These are phyloP conservation scores for Acronicta alni DNA, from an alignment of 2,888 invertebrate species.

Conservation along the genomic window DNA sequence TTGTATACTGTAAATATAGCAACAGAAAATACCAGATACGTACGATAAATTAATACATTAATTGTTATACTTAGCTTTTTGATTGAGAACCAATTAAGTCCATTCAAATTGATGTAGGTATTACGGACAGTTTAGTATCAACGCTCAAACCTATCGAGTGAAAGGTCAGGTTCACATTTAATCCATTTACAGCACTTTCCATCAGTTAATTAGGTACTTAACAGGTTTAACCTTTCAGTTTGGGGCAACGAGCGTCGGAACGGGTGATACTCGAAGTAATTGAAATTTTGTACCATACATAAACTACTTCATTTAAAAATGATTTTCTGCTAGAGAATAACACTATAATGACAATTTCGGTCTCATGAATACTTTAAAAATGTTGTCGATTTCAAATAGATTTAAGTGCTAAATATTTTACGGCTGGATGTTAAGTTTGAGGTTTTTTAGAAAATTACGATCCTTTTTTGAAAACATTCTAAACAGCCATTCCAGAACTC, in stretches of 20 bases:
- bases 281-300: constrained; percentile 33
- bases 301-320: constrained; percentile 27
- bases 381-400: no score
- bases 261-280: constrained; percentile 30
- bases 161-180: constrained; percentile 49
- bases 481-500: not conserved
- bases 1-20: constrained; percentile 5
- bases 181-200: constrained; percentile 54
- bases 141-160: constrained; percentile 27
- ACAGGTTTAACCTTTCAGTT: constrained; percentile 47
- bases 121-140: constrained; percentile 26
- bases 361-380: not conserved
- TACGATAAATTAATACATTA: no score
- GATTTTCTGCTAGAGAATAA: constrained; percentile 24
- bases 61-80: constrained; percentile 4
- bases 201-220: constrained; percentile 52
- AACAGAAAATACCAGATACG: no score
- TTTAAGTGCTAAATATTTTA: no score
- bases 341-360: not conserved
- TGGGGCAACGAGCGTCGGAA: constrained; percentile 22
- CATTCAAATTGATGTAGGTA: constrained; percentile 13
- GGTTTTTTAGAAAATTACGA: not conserved
- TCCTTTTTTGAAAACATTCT: no score
- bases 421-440: no score
- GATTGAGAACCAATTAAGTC: constrained; percentile 18